Evolutionary conservation across 2,888 invertebrate species (phyloP).

Genomic region (Meteorus cinctellus): DNA sequence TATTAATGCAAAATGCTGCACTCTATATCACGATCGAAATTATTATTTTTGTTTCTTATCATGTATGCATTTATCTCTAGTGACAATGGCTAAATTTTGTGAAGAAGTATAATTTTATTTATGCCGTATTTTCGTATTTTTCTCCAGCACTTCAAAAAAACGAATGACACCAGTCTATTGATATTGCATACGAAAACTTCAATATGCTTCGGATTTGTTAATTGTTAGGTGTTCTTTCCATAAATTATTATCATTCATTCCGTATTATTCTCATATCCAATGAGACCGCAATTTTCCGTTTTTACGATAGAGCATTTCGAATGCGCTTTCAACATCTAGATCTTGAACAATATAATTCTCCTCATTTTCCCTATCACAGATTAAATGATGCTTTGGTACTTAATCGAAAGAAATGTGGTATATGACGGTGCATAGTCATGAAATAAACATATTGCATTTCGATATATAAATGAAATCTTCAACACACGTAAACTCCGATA

Average conservation of each 20-base stretch:
- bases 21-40: background rate
- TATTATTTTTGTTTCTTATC: background rate
- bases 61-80: background rate
- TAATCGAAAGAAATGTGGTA: constrained; percentile 6
- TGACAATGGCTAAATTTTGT: background rate
- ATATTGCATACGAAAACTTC: background rate
- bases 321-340: background rate
- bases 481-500: constrained; percentile 32
- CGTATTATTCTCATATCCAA: background rate
- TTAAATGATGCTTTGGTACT: constrained; percentile 73
- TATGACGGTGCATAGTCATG: background rate
- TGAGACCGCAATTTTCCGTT: background rate
- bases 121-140: background rate
- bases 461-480: constrained; percentile 7
- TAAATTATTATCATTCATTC: background rate
- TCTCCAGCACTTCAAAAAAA: background rate
- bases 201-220: background rate
- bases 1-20: background rate
- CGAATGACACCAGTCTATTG: background rate
- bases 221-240: background rate
- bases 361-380: constrained; percentile 69
- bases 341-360: constrained; percentile 59
- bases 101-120: constrained; percentile 4
- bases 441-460: constrained; percentile 29
- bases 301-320: background rate